Base-by-base conservation (phyloP, 2,888 invertebrate species). In the Tillus elongatus region DNA sequence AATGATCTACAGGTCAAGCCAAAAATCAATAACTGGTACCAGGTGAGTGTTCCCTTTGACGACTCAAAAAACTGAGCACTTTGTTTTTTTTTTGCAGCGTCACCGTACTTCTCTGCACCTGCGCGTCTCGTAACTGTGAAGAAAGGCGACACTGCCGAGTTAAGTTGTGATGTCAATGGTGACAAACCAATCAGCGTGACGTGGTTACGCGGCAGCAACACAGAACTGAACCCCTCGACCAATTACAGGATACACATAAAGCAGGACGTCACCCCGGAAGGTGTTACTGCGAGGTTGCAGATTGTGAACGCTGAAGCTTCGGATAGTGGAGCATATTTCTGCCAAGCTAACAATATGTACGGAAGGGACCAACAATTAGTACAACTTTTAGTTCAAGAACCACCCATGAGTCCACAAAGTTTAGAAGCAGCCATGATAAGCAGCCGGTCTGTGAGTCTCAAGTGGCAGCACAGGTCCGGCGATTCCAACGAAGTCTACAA, bases 271-370 rank as follows among this genome's bases (percentile, higher is more conserved):
- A 79, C 79, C 2, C 75, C 77, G 1, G 79, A 80, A 40, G 80
- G 81, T 4, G 76, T 80, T 13, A 70, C 77, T 10, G 82, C 83
- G 0, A 79, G 80, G 53, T 58, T 86, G 44, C 78, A 79, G 61
- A 75, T 86, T 36, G 72, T 73, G 13, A 76, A 75, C 11, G 76
- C 80, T 2, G 79, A 77, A 52, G 73, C 82, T 26, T 68, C 71
- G 9, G 84, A 86, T 53, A 80, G 79, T 47, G 85, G 84, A 0
- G 75, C 82, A 2, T 86, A 85, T 57, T 81, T 82, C 51, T 86
- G 86, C 53, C 79, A 79, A 50, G 84, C 85, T 12, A 79, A 75
- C 57, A 86, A 86, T 61, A 70, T 79, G 50, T 81, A 79, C 49
- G 80, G 79, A 3, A 71, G 77, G 39, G 78, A 78, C 56, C 82